Conservation (phyloP, 2,888 invertebrate genomes). For the Priocnemis perturbator region DNA sequence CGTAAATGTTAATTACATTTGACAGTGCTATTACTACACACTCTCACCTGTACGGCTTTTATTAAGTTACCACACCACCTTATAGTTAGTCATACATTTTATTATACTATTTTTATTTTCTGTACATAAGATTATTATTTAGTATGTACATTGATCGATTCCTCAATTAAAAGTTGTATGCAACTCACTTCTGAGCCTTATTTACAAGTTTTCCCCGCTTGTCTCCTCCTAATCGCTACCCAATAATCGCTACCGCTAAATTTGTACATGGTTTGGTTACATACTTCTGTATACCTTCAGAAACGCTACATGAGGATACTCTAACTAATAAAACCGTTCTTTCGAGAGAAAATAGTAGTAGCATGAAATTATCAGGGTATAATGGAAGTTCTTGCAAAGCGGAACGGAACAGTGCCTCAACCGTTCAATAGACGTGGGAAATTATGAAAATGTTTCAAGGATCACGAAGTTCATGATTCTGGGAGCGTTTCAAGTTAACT, state of each 20-base stretch:
- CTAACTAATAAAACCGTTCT: constrained; percentile 2
- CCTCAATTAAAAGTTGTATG: constrained; percentile 72
- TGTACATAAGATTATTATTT: constrained; percentile 72
- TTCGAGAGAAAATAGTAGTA: constrained; percentile 3
- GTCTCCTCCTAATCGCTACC: constrained; percentile 57
- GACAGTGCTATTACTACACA: constrained; percentile 17
- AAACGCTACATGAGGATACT: background rate
- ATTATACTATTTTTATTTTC: constrained; percentile 65
- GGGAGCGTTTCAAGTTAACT: too few relatives aligned
- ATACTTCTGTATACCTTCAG: constrained; percentile 16
- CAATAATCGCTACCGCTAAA: constrained; percentile 48
- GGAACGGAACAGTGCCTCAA: too few relatives aligned
- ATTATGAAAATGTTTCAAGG: too few relatives aligned
- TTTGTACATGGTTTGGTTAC: constrained; percentile 48
- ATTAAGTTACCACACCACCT: constrained; percentile 57
- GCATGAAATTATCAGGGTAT: background rate
- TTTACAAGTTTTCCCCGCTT: constrained; percentile 69
- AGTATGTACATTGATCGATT: constrained; percentile 70
- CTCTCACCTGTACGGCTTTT: constrained; percentile 50
- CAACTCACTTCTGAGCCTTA: constrained; percentile 72
- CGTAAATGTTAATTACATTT: constrained; percentile 11
- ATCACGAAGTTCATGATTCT: too few relatives aligned
- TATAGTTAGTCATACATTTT: constrained; percentile 61
- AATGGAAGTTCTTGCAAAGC: too few relatives aligned
- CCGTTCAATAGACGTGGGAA: too few relatives aligned